Evolutionary conservation across 1,140 invertebrate species (phyloP).

Genomic region (Zaprionus lachaisei): DNA sequence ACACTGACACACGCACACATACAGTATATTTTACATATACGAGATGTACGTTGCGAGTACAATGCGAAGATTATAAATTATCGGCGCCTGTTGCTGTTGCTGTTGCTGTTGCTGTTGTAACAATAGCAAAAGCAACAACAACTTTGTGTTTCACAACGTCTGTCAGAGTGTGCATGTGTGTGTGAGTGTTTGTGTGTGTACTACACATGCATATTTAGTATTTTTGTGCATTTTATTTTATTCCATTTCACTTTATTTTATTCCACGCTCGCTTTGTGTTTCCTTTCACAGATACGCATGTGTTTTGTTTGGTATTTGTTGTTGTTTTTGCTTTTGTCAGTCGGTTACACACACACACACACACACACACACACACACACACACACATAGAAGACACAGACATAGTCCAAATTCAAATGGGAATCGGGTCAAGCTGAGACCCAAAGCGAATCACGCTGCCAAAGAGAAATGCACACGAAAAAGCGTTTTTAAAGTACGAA

Average conservation of each 20-base stretch:
- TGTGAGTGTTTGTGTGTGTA: constrained; percentile 21
- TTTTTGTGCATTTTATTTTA: constrained; percentile 47
- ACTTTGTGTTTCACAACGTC: constrained; percentile 53
- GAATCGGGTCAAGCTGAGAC: constrained; percentile 60
- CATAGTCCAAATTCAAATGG: constrained; percentile 42
- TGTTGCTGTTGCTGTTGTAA: constrained; percentile 56
- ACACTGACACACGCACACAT: constrained; percentile 7
- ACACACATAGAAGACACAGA: not conserved
- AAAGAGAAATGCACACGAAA: constrained; percentile 50
- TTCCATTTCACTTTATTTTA: constrained; percentile 34
- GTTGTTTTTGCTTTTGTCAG: constrained; percentile 31
- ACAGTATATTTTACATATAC: constrained; percentile 2
- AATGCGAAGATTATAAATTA: constrained; percentile 69
- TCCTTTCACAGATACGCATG: constrained; percentile 54
- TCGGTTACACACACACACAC: constrained; percentile 30
- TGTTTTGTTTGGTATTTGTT: constrained; percentile 35
- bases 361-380: not conserved
- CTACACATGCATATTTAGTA: constrained; percentile 48
- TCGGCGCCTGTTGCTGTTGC: constrained; percentile 59
- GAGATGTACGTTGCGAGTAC: constrained; percentile 19
- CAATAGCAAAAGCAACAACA: constrained; percentile 38
- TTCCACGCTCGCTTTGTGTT: constrained; percentile 43
- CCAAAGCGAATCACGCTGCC: constrained; percentile 35
- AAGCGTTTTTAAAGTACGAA: constrained; percentile 35
- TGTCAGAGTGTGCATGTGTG: not conserved